These are phyloP conservation scores for Potamarius usumacintae DNA, from an alignment of 2,113 vertebrate species.

Conservation along the genomic window DNA sequence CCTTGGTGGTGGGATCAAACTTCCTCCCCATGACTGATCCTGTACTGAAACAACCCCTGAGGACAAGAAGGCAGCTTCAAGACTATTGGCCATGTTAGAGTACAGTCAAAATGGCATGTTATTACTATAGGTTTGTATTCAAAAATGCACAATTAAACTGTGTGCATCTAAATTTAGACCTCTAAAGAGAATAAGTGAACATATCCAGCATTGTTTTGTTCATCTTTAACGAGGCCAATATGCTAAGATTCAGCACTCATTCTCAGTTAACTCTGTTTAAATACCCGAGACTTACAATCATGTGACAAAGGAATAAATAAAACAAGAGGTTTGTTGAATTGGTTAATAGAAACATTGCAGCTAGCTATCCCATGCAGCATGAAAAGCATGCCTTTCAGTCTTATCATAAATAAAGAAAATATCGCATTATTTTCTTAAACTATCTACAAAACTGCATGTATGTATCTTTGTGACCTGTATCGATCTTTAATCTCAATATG, in stretches of 20 bases:
- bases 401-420: neutral
- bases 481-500: neutral
- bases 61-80: neutral
- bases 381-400: neutral
- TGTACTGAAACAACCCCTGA: slow-evolving; percentile 48
- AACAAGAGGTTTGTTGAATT: neutral
- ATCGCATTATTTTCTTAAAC: neutral
- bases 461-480: neutral
- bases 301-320: neutral
- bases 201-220: neutral
- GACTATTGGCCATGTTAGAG: neutral
- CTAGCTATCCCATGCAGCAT: neutral
- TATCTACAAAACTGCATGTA: neutral
- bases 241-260: neutral
- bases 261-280: neutral
- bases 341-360: neutral
- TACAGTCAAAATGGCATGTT: neutral
- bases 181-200: neutral
- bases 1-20: slow-evolving; percentile 82
- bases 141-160: neutral
- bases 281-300: neutral
- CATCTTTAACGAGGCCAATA: neutral
- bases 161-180: neutral
- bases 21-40: slow-evolving; percentile 83
- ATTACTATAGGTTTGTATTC: neutral